These are phyloP conservation scores for Drosophila sp. DNA, from an alignment of 1,140 invertebrate species.

Conservation along the genomic window DNA sequence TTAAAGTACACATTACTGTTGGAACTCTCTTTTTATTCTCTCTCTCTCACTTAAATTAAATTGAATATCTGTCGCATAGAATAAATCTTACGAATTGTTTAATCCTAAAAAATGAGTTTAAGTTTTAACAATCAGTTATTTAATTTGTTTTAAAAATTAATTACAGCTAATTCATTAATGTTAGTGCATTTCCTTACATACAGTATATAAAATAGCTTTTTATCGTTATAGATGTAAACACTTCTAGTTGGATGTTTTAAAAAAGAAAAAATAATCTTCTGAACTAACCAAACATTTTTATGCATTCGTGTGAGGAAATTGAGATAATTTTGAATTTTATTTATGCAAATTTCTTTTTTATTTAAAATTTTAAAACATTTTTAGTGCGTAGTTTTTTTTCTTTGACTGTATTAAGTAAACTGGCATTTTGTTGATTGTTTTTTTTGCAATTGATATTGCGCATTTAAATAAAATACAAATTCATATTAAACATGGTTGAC, in stretches of 20 bases:
- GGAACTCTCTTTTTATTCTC: too few relatives aligned
- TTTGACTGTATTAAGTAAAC: background rate
- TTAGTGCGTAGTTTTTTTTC: too few relatives aligned
- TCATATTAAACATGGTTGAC: background rate
- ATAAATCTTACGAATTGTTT: background rate
- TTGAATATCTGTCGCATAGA: background rate
- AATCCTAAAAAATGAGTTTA: background rate
- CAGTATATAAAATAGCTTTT: background rate
- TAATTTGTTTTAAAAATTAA: background rate
- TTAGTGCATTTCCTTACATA: background rate
- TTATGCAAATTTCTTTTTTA: too few relatives aligned
- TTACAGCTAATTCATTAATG: constrained; percentile 3
- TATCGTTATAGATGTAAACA: background rate
- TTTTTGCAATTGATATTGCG: background rate
- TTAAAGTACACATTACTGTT: too few relatives aligned
- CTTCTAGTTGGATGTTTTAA: background rate
- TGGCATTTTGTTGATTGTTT: background rate
- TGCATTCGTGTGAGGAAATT: too few relatives aligned
- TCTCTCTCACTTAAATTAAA: background rate
- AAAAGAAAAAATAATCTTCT: background rate
- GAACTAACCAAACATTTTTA: background rate
- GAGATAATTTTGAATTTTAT: background rate
- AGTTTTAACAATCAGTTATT: background rate
- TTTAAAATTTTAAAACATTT: too few relatives aligned
- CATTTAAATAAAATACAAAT: background rate